These are phyloP conservation scores for Anthopleura xanthogrammica DNA, from an alignment of 92 coral and sea anemone genomes.

Conservation along the genomic window DNA sequence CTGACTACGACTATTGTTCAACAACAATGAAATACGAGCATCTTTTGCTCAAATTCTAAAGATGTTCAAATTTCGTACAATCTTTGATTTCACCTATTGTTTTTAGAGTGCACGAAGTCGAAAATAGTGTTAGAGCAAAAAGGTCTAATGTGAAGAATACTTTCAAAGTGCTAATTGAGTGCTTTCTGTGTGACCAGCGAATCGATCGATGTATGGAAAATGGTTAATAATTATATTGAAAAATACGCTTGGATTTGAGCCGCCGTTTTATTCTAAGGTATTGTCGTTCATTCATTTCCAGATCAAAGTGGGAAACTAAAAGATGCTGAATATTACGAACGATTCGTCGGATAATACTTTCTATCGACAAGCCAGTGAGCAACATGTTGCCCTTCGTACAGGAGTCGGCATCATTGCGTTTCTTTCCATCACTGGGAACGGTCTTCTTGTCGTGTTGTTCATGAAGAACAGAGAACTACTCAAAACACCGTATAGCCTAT, in stretches of 20 bases:
- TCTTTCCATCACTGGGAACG: slow-evolving; percentile 49
- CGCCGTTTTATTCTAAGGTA: neutral
- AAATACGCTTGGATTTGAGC: neutral
- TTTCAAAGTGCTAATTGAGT: too few relatives aligned
- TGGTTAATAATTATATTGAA: too few relatives aligned
- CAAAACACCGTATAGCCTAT: slow-evolving; percentile 59
- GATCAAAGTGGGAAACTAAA: neutral
- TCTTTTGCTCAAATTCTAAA: too few relatives aligned
- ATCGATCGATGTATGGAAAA: too few relatives aligned
- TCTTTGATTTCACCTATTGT: too few relatives aligned
- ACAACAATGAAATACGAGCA: too few relatives aligned
- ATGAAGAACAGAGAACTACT: slow-evolving; percentile 50
- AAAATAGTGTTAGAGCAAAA: too few relatives aligned
- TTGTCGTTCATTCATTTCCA: neutral
- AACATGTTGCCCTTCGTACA: slow-evolving; percentile 50
- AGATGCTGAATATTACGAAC: slow-evolving; percentile 26
- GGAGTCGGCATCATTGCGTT: slow-evolving; percentile 56
- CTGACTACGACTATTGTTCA: too few relatives aligned
- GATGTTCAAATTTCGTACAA: too few relatives aligned
- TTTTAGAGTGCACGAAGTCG: too few relatives aligned
- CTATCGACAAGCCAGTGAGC: slow-evolving; percentile 42
- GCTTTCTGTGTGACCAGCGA: too few relatives aligned
- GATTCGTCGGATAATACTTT: neutral
- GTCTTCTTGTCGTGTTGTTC: slow-evolving; percentile 40
- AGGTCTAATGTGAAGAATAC: too few relatives aligned